Evolutionary conservation across 2,113 vertebrate species (phyloP).

Genomic region (Eclectus roratus): DNA sequence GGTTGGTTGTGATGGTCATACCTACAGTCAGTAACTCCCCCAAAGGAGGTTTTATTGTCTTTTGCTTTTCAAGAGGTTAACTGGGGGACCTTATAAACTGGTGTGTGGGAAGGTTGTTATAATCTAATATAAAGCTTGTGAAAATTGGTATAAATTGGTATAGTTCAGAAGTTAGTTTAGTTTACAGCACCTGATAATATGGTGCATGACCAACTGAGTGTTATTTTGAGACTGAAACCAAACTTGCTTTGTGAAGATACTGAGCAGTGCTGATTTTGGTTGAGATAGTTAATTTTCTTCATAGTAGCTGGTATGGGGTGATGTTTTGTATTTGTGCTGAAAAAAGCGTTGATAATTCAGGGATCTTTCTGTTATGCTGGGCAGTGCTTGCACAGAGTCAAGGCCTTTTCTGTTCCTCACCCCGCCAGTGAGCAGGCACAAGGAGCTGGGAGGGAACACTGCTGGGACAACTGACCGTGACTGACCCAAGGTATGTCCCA

Average conservation of each 20-base stretch:
- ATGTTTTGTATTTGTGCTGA: neutral
- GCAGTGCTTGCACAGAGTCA: neutral
- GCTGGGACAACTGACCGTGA: neutral
- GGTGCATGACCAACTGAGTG: neutral
- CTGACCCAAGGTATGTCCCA: neutral
- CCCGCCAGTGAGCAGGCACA: neutral
- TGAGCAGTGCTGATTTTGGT: neutral
- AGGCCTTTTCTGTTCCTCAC: neutral
- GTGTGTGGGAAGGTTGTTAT: neutral
- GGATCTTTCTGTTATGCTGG: neutral
- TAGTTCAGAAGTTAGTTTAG: neutral
- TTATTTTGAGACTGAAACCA: neutral
- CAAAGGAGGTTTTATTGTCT: neutral
- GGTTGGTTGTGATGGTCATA: neutral
- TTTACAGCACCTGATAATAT: neutral
- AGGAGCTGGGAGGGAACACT: neutral
- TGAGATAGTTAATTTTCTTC: neutral
- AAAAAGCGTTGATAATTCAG: neutral
- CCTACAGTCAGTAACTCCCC: neutral
- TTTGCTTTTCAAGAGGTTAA: neutral
- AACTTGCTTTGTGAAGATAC: neutral
- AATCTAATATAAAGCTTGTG: neutral
- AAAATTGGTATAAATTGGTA: neutral
- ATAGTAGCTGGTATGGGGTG: neutral
- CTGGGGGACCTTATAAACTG: neutral